These are phyloP conservation scores for Heliconius congener DNA, from an alignment of 1,140 invertebrate genomes.

Conservation along the genomic window DNA sequence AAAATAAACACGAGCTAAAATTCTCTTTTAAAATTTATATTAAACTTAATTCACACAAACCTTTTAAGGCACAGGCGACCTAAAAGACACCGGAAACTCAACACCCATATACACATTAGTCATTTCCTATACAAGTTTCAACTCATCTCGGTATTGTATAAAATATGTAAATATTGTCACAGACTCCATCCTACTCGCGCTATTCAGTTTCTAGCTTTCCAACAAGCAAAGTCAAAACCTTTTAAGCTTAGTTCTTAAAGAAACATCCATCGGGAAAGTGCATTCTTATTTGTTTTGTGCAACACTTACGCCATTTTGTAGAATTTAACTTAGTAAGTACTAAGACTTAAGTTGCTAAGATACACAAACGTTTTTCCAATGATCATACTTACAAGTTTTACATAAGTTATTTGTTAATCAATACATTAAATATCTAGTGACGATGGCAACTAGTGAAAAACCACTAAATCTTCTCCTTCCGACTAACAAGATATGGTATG, in stretches of 20 bases:
- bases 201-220: slow-evolving; percentile 34
- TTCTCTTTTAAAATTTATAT: not conserved
- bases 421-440: too few species aligned
- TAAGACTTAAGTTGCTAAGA: not conserved
- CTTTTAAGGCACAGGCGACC: slow-evolving; percentile 13
- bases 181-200: slow-evolving; percentile 33
- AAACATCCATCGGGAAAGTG: slow-evolving; percentile 28
- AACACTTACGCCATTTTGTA: not conserved
- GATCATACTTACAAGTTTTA: not conserved
- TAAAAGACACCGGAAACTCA: slow-evolving; percentile 19
- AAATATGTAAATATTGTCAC: slow-evolving; percentile 39
- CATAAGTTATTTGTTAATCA: not conserved
- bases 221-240: slow-evolving; percentile 35
- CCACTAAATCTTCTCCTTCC: too few species aligned
- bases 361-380: not conserved
- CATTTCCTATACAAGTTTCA: slow-evolving; percentile 30
- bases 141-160: slow-evolving; percentile 34
- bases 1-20: too few species aligned
- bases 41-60: not conserved
- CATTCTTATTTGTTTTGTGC: slow-evolving; percentile 22
- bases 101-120: slow-evolving; percentile 23
- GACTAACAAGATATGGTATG: too few species aligned
- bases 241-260: slow-evolving; percentile 29
- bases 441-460: too few species aligned
- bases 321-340: slow-evolving; percentile 1